Evolutionary conservation across 1,140 invertebrate genomes (phyloP).

Genomic region (Ips nitidus): DNA sequence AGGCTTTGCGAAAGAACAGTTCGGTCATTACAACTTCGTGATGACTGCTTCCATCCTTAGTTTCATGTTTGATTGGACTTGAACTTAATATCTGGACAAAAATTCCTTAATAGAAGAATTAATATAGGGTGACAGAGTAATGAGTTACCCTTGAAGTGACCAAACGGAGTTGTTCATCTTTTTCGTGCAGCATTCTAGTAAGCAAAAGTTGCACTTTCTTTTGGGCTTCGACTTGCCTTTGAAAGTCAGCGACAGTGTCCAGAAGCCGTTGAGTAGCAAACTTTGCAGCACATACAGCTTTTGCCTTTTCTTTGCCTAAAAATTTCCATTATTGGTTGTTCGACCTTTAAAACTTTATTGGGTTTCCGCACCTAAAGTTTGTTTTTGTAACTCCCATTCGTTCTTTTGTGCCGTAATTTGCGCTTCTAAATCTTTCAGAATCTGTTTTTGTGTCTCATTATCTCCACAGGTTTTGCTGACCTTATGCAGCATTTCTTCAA

Average conservation of each 20-base stretch:
- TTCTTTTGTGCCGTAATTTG: slow-evolving; percentile 35
- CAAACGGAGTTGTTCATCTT: slow-evolving; percentile 38
- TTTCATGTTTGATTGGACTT: not conserved
- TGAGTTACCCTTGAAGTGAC: slow-evolving; percentile 29
- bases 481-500: slow-evolving; percentile 31
- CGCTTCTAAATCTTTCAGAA: slow-evolving; percentile 31
- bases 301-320: slow-evolving; percentile 38
- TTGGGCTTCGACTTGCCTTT: slow-evolving; percentile 38
- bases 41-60: not conserved
- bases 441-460: slow-evolving; percentile 26
- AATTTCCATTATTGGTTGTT: slow-evolving; percentile 6
- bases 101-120: not conserved
- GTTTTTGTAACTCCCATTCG: slow-evolving; percentile 37
- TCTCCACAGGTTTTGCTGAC: slow-evolving; percentile 23
- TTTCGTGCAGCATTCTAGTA: slow-evolving; percentile 39
- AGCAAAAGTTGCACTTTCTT: slow-evolving; percentile 40
- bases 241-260: slow-evolving; percentile 40
- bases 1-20: not conserved
- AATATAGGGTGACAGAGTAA: not conserved
- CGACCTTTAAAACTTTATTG: too few relatives aligned
- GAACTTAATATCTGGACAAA: not conserved
- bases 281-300: slow-evolving; percentile 39
- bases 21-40: not conserved
- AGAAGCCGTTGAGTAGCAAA: slow-evolving; percentile 42
- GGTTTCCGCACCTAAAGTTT: slow-evolving; percentile 21